Evolutionary conservation across 2,113 vertebrate species (phyloP).

Genomic region (Beaufortia kweichowensis): DNA sequence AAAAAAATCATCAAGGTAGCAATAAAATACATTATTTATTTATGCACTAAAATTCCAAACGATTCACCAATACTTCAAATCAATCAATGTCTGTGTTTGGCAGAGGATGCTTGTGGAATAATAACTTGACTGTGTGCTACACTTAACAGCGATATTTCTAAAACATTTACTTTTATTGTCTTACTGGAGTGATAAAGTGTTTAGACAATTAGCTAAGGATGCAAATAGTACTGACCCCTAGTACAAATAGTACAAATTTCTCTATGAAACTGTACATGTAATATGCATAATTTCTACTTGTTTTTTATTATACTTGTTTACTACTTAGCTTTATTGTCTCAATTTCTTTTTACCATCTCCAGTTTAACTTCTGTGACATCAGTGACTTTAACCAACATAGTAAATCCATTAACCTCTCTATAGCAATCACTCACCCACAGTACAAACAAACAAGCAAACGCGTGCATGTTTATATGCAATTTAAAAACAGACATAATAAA

Average conservation of each 20-base stretch:
- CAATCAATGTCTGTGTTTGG: not conserved
- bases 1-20: not conserved
- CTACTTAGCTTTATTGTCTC: too few relatives aligned
- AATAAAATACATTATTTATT: not conserved
- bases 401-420: too few relatives aligned
- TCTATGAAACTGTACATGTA: too few relatives aligned
- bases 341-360: too few relatives aligned
- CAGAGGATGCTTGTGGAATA: not conserved
- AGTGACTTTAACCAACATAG: too few relatives aligned
- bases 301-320: too few relatives aligned
- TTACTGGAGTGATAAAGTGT: not conserved
- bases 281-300: not conserved
- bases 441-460: too few relatives aligned
- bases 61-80: not conserved
- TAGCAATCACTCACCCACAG: too few relatives aligned
- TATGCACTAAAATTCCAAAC: constrained; percentile 1
- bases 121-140: not conserved
- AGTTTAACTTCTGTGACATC: not conserved
- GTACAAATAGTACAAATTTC: not conserved
- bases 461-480: too few relatives aligned
- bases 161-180: not conserved
- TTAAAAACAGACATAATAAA: too few relatives aligned
- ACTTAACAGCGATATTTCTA: not conserved
- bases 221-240: not conserved
- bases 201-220: not conserved